phyloP scores from a whole-genome alignment of 1,140 invertebrate genomes.

The Archegozetes longisetosus region DNA sequence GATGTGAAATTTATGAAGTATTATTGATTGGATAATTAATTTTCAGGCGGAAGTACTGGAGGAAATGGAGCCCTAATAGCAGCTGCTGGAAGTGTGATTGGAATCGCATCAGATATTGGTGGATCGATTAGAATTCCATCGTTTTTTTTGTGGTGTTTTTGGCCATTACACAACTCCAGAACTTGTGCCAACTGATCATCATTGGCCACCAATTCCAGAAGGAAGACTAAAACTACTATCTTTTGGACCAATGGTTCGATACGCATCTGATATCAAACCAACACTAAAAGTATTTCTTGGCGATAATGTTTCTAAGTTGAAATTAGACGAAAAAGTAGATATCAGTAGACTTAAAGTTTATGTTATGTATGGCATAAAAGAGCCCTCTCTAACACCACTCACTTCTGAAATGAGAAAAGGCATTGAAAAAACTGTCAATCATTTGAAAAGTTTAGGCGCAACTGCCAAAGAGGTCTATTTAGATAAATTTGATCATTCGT shows the following conservation, averaged over 20 bases:
- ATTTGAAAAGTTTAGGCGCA: neutral
- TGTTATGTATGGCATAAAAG: slow-evolving; percentile 66
- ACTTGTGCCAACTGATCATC: slow-evolving; percentile 13
- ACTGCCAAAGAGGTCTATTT: slow-evolving; percentile 10
- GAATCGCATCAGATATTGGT: slow-evolving; percentile 85
- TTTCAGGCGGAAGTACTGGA: slow-evolving; percentile 42
- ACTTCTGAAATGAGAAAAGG: slow-evolving; percentile 2
- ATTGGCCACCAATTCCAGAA: slow-evolving; percentile 7
- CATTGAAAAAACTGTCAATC: slow-evolving; percentile 3
- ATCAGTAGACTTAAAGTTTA: slow-evolving; percentile 51
- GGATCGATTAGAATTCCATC: slow-evolving; percentile 88
- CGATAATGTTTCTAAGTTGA: slow-evolving; percentile 37
- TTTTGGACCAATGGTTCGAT: slow-evolving; percentile 76
- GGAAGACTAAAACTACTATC: slow-evolving; percentile 40
- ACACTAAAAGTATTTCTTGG: slow-evolving; percentile 22
- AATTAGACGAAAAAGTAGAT: slow-evolving; percentile 48
- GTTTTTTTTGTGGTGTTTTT: slow-evolving; percentile 83
- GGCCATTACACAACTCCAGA: slow-evolving; percentile 73
- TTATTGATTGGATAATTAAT: neutral
- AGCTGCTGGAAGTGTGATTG: slow-evolving; percentile 60
- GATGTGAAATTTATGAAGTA: no score
- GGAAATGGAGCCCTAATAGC: slow-evolving; percentile 40
- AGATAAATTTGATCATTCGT: slow-evolving; percentile 12
- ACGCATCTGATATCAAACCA: slow-evolving; percentile 36
- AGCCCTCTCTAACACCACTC: slow-evolving; percentile 9